Percentiles rank a stretch among this genome's conserved stretches.
Evolutionary conservation across 2,113 vertebrate species (phyloP).

Genomic region (Calonectris borealis): DNA sequence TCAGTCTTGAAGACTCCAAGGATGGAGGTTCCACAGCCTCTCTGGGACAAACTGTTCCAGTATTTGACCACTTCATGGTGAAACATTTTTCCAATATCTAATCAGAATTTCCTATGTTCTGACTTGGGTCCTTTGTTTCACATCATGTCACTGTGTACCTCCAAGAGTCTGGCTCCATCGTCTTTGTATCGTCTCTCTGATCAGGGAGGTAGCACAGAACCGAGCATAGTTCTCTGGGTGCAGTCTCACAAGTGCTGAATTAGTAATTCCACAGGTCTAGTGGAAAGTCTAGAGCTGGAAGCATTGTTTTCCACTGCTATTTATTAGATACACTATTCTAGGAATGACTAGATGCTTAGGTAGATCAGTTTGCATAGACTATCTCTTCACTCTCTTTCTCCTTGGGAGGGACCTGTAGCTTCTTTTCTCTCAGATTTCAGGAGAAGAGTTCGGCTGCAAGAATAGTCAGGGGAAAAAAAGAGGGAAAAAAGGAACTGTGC

Average conservation of each 20-base stretch:
- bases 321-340: not conserved
- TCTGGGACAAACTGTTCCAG: not conserved
- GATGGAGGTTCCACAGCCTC: not conserved
- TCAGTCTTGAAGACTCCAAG: not conserved
- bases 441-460: not conserved
- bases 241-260: not conserved
- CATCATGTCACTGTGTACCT: not conserved
- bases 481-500: not conserved
- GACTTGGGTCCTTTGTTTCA: not conserved
- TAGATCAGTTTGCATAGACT: not conserved
- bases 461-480: not conserved
- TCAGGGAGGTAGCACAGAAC: not conserved
- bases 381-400: not conserved
- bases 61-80: not conserved
- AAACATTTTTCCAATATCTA: not conserved
- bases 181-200: not conserved
- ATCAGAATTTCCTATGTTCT: not conserved
- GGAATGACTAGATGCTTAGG: not conserved
- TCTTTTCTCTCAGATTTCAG: not conserved
- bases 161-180: not conserved
- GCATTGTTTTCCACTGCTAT: not conserved
- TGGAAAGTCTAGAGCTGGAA: not conserved
- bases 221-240: not conserved
- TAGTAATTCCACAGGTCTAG: not conserved
- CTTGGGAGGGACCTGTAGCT: not conserved